A percentile compares a stretch with the other conserved stretches of the same genome.
Evolutionary conservation across 2,113 vertebrate species (phyloP).

Genomic region (Merops nubicus): DNA sequence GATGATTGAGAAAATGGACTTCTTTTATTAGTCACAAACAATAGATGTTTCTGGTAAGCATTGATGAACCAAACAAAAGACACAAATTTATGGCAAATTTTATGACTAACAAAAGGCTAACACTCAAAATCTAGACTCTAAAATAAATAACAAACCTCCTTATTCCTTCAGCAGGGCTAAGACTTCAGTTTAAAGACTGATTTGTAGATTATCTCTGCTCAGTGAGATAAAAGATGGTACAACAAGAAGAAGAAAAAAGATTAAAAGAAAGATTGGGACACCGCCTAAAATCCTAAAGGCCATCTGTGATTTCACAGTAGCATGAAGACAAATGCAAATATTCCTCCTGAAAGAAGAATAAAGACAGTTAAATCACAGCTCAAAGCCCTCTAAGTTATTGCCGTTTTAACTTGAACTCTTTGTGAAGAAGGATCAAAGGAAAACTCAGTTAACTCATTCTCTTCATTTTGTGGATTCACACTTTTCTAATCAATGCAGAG

Average conservation of each 20-base stretch:
- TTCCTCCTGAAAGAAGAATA: background rate
- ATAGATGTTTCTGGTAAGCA: background rate
- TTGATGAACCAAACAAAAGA: background rate
- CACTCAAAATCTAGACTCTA: background rate
- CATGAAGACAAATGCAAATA: background rate
- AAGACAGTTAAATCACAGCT: background rate
- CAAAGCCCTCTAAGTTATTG: background rate
- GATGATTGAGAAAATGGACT: background rate
- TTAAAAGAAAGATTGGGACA: background rate
- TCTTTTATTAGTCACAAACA: background rate
- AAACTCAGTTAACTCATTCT: background rate
- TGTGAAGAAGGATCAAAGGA: background rate
- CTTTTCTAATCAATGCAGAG: background rate
- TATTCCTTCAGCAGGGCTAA: background rate
- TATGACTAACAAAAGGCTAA: background rate
- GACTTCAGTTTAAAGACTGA: background rate
- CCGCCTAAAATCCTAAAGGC: background rate
- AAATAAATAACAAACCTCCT: background rate
- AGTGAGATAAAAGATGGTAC: background rate
- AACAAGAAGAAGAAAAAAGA: background rate
- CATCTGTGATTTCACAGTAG: background rate
- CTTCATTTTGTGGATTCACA: background rate
- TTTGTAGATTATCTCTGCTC: background rate
- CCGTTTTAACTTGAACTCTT: background rate
- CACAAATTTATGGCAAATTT: background rate